Evolutionary conservation across 2,888 invertebrate species (phyloP), one percentile per base, ranked within the genome.

Genomic region (Troglohyphantes excavatus): DNA sequence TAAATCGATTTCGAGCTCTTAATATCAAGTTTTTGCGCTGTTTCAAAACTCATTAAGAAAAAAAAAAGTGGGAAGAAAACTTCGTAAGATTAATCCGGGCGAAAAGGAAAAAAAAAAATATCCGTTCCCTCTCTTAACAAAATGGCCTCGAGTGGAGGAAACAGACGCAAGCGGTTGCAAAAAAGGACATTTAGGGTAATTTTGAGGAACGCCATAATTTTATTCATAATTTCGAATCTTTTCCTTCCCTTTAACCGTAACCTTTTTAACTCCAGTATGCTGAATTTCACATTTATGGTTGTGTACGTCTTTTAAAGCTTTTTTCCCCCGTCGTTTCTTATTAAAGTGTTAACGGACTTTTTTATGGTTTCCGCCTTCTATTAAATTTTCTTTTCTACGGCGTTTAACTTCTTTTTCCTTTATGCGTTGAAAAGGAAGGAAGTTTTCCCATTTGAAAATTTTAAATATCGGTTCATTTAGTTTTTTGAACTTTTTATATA

Each of bases 191-290:
- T 43, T 19, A 13, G 21, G 61, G 75, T 33, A 43, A 65, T 79
- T 79, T 65, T 53, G 29, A 26, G 67, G 53, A 68, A 46, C 67
- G 39, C 53, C 68, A 19, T 67, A 81, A 81, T 81, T 81, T 81
- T 68, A 68, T 81, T 81, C 79, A 68, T 81, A 81, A 68, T 81
- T 81, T 26, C 19, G 29, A 78, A 65, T 23, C n/a, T 39, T 46
- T 39, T 63, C 0, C 59, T 27, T 39, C 33, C n/a, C 21, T 43
- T 29, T 53, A 53, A 53, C 33, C 33, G 3, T 33, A 39, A 65
- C 79, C 39, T n/a, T 19, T 81, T 33, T 65, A 39, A 61, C 43
- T 27, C 3, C 26, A 2, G 11, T 53, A 79, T 79, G 21, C 29
- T 53, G 67, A 68, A 68, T 81, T 53, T 68, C 19, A 19, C 75